Base-by-base conservation (phyloP, 2,888 invertebrate species). In the Augochlorella aurata region DNA sequence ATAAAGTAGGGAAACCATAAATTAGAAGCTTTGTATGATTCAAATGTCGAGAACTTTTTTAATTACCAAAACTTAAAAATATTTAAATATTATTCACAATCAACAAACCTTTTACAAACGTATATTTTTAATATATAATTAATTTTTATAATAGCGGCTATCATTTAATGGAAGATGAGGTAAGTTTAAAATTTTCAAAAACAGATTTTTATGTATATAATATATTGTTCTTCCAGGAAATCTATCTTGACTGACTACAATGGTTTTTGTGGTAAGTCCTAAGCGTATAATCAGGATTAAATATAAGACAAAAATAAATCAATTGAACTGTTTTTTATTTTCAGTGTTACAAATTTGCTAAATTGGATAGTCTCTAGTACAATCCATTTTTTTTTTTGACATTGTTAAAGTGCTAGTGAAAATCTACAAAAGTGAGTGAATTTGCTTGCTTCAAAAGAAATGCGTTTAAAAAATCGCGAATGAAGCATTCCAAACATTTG, bases 191-290 rank as follows among this genome's bases (percentile, higher is more conserved):
- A 29, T 29, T 47, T 61, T 67, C 3, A 58, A 52, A 50, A 61
- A 61, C 49, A 69, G 66, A 72, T 73, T 77, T 85, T 82, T 80
- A 86, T 69, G 68, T 75, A 50, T 10, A 68, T 77, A 38, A 68
- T 77, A 38, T 81, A 58, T 84, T 86, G 24, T 86, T 84, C 74
- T 86, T 86, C 69, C 80, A 86, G 86, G 85, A 63, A 67, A 65
- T 49, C 74, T 67, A 74, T 73, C 69, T 78, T 29, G n/a, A 54
- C 78, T 44, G 54, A 69, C 54, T 52, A 24, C 66, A 63, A 72
- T 52, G 68, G 77, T 74, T 54, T 71, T 10, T 71, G 29, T 45
- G 86, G 86, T 86, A 78, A 81, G 80, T 84, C 44, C 21, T 29
- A 29, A 63, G 44, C n/a, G 44, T 61, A 24, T 65, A 66, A 67